Percentiles rank a stretch among this genome's conserved stretches.
Conservation (phyloP, 2,113 vertebrate genomes). For the Heptranchias perlo region DNA sequence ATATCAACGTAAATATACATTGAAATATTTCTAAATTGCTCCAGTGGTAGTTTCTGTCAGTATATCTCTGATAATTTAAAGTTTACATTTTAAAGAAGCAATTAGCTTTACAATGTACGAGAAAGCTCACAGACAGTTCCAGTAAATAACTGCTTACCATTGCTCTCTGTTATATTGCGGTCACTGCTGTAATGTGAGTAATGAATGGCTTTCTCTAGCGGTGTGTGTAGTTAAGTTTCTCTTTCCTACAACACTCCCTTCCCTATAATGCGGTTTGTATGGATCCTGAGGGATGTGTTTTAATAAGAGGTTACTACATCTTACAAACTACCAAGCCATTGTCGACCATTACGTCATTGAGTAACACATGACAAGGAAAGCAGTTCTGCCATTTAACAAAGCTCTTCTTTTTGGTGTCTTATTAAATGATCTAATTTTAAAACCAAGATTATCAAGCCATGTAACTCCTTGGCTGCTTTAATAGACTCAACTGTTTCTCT, state of each 20-base stretch:
- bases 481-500: not conserved
- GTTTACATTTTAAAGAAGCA: not conserved
- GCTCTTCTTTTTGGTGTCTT: not conserved
- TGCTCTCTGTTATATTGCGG: not conserved
- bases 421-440: not conserved
- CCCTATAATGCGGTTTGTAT: not conserved
- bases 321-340: conserved; percentile 16
- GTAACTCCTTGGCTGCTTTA: not conserved
- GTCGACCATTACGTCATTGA: not conserved
- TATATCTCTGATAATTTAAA: not conserved
- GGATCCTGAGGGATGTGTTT: conserved; percentile 6
- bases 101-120: not conserved
- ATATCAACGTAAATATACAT: not conserved
- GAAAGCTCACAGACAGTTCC: not conserved
- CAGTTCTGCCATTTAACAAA: not conserved
- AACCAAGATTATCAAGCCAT: not conserved
- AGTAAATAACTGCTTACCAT: conserved; percentile 16
- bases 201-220: conserved; percentile 10
- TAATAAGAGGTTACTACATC: conserved; percentile 26
- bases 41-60: not conserved
- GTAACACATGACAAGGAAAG: not conserved
- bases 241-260: not conserved
- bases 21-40: not conserved
- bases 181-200: conserved; percentile 10
- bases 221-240: not conserved